A percentile compares a stretch with the other conserved stretches of the same genome.
Conservation (phyloP, 2,888 invertebrate genomes). For the Drosophila lacicola region DNA sequence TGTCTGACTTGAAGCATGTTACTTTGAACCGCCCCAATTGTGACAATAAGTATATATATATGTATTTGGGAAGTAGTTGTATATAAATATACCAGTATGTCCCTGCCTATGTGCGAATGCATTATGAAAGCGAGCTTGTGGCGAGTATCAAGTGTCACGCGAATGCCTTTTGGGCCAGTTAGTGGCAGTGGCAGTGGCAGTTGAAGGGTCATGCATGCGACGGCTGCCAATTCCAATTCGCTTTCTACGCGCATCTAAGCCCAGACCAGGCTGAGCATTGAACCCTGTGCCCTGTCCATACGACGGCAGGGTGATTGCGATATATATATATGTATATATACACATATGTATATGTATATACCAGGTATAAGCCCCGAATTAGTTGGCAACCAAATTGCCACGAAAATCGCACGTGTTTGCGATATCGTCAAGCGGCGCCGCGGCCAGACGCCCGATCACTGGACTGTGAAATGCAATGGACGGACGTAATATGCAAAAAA, state of each 20-base stretch:
- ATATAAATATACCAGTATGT: not conserved
- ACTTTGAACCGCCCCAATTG: slow-evolving; percentile 80
- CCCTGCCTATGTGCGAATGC: slow-evolving; percentile 15
- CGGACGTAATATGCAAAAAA: slow-evolving; percentile 47
- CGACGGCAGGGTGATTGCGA: slow-evolving; percentile 34
- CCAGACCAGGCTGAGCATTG: slow-evolving; percentile 45
- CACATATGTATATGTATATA: not conserved
- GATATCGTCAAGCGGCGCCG: slow-evolving; percentile 68
- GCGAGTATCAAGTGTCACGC: slow-evolving; percentile 73
- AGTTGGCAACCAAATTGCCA: slow-evolving; percentile 53
- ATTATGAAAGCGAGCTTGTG: slow-evolving; percentile 51
- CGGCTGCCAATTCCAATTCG: slow-evolving; percentile 58
- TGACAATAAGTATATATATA: slow-evolving; percentile 26
- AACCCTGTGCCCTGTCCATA: slow-evolving; percentile 33
- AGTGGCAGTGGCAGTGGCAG: slow-evolving; percentile 12
- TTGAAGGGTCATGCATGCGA: slow-evolving; percentile 63
- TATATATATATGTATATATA: not conserved
- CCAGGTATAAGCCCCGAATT: slow-evolving; percentile 2
- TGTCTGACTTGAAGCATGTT: slow-evolving; percentile 69
- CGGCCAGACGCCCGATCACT: slow-evolving; percentile 74
- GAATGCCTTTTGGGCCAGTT: slow-evolving; percentile 40
- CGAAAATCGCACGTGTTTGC: slow-evolving; percentile 78
- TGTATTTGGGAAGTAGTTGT: not conserved
- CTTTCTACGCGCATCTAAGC: slow-evolving; percentile 54
- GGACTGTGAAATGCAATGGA: slow-evolving; percentile 78